Evolutionary conservation across 2,797 vertebrate genomes (phyloP), one percentile per base, ranked within the genome.

Genomic region (Vultur gryphus): DNA sequence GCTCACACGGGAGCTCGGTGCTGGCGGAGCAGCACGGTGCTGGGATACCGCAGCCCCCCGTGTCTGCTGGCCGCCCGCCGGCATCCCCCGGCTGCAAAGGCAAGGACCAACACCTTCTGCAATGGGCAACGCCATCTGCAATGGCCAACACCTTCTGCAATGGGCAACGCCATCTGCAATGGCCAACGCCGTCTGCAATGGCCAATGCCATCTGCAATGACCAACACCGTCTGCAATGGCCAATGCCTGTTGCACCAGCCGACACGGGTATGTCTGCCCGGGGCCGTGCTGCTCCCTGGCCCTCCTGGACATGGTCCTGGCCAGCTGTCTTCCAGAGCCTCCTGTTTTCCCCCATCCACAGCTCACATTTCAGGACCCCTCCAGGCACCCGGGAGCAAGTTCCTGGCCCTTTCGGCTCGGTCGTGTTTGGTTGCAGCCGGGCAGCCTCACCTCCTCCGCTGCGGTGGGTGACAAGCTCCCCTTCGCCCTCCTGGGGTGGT

Each of bases 71-170:
- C n/a, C 5, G 6, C 55, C 67, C 5, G 8, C 48, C 0, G 0
- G 31, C 35, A 24, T 24, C 28, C n/a, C 46, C 61, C 0, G 0
- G 62, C 58, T 52, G 57, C 23, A 16, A 59, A 73, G 46, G 4
- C 57, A 39, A 58, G 9, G 80, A 28, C 11, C 55, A 69, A 6
- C 13, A 8, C 1, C 20, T 1, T 7, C 46, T 41, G 11, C 16
- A n/a, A 31, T 3, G 58, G 1, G 9, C 69, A 69, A 5, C 1
- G 0, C 12, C 35, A 2, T 9, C 31, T 16, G 6, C 5, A 37
- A 10, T 11, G 64, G 7, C 24, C 67, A 66, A 13, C 1, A 0
- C 1, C 33, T 4, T 3, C 33, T 2, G 2, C 6, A 54, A 16
- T 5, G 58, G 2, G 10, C 29, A 51, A 58, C 10, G 1, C 0